phyloP scores from a whole-genome alignment of 2,888 invertebrate genomes.

The Synergus umbraculus region DNA sequence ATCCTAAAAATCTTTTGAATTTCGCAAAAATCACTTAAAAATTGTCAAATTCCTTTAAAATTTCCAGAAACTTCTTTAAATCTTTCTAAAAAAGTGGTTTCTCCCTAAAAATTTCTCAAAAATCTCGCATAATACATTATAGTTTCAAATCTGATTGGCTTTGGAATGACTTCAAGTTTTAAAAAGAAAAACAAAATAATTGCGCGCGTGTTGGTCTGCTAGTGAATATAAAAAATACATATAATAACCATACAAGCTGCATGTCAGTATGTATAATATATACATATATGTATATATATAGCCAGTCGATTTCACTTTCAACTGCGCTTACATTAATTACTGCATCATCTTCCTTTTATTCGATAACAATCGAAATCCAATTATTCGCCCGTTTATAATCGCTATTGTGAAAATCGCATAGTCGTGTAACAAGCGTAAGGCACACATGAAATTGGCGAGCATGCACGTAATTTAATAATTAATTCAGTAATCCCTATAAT shows the following conservation, averaged over 20 bases:
- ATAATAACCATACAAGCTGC: neutral
- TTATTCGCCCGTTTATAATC: slow-evolving; percentile 31
- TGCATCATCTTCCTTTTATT: slow-evolving; percentile 45
- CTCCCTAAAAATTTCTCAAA: too few species aligned
- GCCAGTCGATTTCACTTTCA: slow-evolving; percentile 63
- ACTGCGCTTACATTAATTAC: slow-evolving; percentile 48
- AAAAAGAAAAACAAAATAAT: too few species aligned
- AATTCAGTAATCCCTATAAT: neutral
- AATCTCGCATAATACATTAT: too few species aligned
- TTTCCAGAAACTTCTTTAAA: too few species aligned
- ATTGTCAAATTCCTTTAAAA: too few species aligned
- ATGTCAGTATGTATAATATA: too few species aligned
- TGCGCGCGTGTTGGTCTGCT: too few species aligned
- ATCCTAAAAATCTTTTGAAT: too few species aligned
- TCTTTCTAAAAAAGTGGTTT: too few species aligned
- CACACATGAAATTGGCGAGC: neutral
- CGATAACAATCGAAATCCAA: slow-evolving; percentile 38
- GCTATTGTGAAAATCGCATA: slow-evolving; percentile 32
- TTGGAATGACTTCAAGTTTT: too few species aligned
- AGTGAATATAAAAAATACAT: neutral
- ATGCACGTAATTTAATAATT: neutral
- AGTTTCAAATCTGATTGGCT: too few species aligned
- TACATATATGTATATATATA: neutral
- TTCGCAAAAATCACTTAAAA: too few species aligned
- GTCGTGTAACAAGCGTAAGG: slow-evolving; percentile 20